Conservation (phyloP, 23 tunicate species). For the Phallusia fumigata region DNA sequence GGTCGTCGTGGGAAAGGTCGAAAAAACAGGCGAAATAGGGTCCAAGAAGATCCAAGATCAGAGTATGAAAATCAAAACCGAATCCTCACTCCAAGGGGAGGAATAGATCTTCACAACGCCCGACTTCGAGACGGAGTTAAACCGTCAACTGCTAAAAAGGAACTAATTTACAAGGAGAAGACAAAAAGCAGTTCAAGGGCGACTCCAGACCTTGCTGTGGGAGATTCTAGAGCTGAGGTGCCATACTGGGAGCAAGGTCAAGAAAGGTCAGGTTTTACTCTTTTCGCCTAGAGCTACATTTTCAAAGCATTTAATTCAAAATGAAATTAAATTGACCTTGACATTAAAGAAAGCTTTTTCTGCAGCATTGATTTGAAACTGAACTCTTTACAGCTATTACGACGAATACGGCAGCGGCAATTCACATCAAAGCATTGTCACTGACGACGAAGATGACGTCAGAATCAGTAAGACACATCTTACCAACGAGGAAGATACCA, state of each 20-base stretch:
- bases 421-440: neutral
- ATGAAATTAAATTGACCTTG: too few species aligned
- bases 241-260: neutral
- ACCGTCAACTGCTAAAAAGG: neutral
- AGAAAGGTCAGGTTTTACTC: neutral
- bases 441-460: constrained; percentile 27
- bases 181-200: neutral
- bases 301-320: neutral
- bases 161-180: neutral
- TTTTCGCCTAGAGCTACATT: neutral
- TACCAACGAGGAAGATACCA: neutral
- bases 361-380: too few species aligned
- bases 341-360: too few species aligned
- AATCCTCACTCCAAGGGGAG: neutral
- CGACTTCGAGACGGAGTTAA: too few species aligned
- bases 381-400: neutral
- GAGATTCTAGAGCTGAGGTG: neutral
- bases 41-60: neutral
- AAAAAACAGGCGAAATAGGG: neutral
- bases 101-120: too few species aligned
- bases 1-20: neutral
- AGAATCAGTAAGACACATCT: neutral
- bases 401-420: constrained; percentile 9
- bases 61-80: neutral
- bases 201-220: neutral